Evolutionary conservation across 2,113 vertebrate species (phyloP).

Genomic region (Siniperca knerii): DNA sequence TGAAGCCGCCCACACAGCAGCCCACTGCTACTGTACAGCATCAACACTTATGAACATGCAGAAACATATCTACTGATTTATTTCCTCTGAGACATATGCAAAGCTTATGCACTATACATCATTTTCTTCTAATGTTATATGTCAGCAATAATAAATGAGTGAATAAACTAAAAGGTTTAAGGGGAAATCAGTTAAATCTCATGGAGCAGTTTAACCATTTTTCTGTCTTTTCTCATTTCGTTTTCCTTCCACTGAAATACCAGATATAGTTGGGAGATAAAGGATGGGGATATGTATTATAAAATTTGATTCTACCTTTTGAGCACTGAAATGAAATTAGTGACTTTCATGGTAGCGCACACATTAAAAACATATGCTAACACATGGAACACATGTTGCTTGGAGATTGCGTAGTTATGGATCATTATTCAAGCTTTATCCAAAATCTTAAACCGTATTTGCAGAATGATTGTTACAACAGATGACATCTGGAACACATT

Average conservation of each 20-base stretch:
- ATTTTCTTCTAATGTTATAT: background rate
- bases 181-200: background rate
- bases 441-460: background rate
- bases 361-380: background rate
- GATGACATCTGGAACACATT: conserved; percentile 58
- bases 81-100: conserved; percentile 57
- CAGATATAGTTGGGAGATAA: background rate
- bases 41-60: conserved; percentile 48
- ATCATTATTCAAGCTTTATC: background rate
- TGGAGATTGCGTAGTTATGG: background rate
- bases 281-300: background rate
- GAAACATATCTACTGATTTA: conserved; percentile 42
- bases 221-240: background rate
- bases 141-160: background rate
- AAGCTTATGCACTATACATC: background rate
- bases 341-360: background rate
- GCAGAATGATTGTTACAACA: background rate
- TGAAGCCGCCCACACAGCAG: conserved; percentile 67
- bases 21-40: conserved; percentile 64
- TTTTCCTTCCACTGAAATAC: background rate
- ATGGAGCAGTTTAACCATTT: background rate
- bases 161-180: background rate
- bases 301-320: background rate
- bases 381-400: background rate
- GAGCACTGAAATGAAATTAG: background rate